Evolutionary conservation across 1,140 invertebrate genomes (phyloP).

Genomic region (Hestina assimilis): DNA sequence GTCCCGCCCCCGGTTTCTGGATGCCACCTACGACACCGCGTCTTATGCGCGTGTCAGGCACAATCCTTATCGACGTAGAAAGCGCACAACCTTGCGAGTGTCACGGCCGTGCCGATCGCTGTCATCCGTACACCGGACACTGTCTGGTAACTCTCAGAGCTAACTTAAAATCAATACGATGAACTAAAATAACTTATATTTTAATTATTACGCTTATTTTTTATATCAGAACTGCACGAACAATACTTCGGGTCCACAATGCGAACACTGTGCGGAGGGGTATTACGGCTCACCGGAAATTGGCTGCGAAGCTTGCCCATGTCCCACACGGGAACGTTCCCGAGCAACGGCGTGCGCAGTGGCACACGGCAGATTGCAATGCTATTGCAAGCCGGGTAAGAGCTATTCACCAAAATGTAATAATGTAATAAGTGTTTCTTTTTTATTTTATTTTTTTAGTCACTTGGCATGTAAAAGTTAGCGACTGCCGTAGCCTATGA

Average conservation of each 20-base stretch:
- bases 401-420: neutral
- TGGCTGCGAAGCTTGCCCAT: conserved; percentile 91
- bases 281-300: conserved; percentile 88
- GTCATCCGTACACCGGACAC: conserved; percentile 90
- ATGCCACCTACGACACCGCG: conserved; percentile 50
- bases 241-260: conserved; percentile 88
- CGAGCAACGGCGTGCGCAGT: conserved; percentile 86
- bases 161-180: neutral
- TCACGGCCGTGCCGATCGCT: conserved; percentile 87
- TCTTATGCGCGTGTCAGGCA: conserved; percentile 59
- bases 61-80: conserved; percentile 86
- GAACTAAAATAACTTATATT: neutral
- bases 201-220: neutral
- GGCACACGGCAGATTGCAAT: conserved; percentile 79
- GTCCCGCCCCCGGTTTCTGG: conserved; percentile 92
- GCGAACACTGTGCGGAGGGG: conserved; percentile 89
- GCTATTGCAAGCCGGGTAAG: conserved; percentile 84
- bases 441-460: no score
- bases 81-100: conserved; percentile 91
- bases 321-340: conserved; percentile 85
- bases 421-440: neutral
- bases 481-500: no score
- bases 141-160: conserved; percentile 90
- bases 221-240: conserved; percentile 87
- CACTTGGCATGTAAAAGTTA: no score